phyloP scores from a whole-genome alignment of 2,113 vertebrate species.

The Potamarius usumacintae region DNA sequence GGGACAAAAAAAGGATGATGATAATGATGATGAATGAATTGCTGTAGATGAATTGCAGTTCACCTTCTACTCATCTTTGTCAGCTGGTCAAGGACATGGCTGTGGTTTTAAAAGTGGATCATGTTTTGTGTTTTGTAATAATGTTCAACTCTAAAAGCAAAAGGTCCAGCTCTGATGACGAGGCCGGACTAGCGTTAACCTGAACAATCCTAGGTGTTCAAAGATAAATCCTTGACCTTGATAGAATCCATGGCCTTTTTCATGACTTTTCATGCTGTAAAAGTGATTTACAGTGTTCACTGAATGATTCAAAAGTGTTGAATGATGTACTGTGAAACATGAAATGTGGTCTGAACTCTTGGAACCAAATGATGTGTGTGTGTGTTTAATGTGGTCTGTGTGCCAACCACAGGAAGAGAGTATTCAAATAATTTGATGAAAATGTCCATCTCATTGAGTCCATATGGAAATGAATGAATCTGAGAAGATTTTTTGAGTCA shows the following conservation, averaged over 20 bases:
- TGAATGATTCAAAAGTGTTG: background rate
- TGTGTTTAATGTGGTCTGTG: background rate
- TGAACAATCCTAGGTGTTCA: background rate
- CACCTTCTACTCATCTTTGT: background rate
- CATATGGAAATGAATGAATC: conserved; percentile 4
- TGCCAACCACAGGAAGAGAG: background rate
- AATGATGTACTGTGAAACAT: conserved; percentile 19
- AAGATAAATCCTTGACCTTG: background rate
- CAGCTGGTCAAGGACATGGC: background rate
- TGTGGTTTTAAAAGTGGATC: background rate
- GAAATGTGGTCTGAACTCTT: conserved; percentile 21
- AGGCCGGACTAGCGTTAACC: background rate
- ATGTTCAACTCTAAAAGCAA: background rate
- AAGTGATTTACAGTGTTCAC: background rate
- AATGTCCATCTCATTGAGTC: background rate
- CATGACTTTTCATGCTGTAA: background rate
- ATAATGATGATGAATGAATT: background rate
- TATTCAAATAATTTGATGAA: background rate
- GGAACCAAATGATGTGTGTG: conserved; percentile 32
- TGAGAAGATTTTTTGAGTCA: background rate
- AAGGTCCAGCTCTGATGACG: background rate
- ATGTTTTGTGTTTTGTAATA: background rate
- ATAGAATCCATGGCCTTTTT: no score
- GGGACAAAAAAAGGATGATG: background rate
- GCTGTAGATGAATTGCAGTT: background rate